Evolutionary conservation across 2,113 vertebrate species (phyloP).

Genomic region (Myotis davidii): DNA sequence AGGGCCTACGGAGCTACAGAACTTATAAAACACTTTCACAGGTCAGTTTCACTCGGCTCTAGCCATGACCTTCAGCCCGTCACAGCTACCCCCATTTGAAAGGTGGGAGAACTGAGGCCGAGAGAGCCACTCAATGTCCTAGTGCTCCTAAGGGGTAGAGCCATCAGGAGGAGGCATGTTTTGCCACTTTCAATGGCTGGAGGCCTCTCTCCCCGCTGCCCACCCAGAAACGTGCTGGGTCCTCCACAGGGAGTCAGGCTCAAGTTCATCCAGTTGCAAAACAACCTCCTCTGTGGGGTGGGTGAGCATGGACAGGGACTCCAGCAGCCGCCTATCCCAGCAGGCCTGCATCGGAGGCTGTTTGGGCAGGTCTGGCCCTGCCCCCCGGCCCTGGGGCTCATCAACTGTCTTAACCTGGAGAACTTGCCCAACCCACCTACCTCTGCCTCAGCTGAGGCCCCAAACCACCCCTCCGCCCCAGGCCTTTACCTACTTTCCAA

Average conservation of each 20-base stretch:
- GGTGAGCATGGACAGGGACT: not conserved
- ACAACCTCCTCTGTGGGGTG: not conserved
- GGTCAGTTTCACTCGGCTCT: not conserved
- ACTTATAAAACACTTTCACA: not conserved
- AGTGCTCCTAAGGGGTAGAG: not conserved
- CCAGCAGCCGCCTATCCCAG: not conserved
- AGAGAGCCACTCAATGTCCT: too few relatives aligned
- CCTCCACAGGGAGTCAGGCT: too few relatives aligned
- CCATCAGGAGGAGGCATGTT: not conserved
- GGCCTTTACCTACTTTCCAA: not conserved
- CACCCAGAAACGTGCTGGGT: not conserved
- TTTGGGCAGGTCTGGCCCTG: not conserved
- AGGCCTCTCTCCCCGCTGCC: not conserved
- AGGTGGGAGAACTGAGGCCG: not conserved
- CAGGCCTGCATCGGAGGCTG: too few relatives aligned
- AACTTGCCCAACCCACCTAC: not conserved
- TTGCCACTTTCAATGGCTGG: not conserved
- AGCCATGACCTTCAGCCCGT: too few relatives aligned
- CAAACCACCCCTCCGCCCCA: not conserved
- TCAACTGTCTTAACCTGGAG: not conserved
- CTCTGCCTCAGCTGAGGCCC: not conserved
- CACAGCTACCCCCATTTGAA: not conserved
- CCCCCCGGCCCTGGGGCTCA: not conserved
- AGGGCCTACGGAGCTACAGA: rapidly evolving
- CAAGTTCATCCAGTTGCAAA: not conserved